These are phyloP conservation scores for Chrysotoxum bicinctum DNA, from an alignment of 2,888 invertebrate species.

Conservation along the genomic window DNA sequence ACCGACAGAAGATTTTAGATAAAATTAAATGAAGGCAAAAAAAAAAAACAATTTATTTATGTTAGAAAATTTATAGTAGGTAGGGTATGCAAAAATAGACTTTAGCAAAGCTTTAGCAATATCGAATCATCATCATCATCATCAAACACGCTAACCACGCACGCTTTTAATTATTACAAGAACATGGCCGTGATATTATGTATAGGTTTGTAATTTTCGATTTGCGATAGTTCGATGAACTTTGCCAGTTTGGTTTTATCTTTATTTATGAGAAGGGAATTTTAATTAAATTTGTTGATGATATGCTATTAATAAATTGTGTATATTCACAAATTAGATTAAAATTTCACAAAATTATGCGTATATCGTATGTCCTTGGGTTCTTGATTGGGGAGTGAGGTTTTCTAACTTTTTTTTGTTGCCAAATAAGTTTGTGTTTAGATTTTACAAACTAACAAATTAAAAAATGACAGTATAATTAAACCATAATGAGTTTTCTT, in stretches of 20 bases:
- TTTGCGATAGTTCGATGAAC: not conserved
- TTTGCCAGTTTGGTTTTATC: not conserved
- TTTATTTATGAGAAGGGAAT: not conserved
- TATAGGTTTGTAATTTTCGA: not conserved
- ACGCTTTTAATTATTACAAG: conserved; percentile 2
- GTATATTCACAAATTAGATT: no score
- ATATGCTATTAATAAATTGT: no score
- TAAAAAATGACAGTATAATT: no score
- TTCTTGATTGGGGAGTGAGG: no score
- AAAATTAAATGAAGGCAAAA: not conserved
- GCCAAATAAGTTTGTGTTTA: no score
- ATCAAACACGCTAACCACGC: not conserved
- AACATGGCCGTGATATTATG: not conserved
- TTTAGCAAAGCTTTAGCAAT: not conserved
- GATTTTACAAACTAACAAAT: no score
- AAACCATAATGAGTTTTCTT: no score
- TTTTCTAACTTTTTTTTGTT: no score
- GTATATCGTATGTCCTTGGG: no score
- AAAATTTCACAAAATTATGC: no score
- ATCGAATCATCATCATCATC: not conserved
- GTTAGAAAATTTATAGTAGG: not conserved
- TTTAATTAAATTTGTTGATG: not conserved
- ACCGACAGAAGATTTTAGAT: conserved; percentile 1
- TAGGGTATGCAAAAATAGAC: conserved; percentile 1
- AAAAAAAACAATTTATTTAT: not conserved